A percentile compares a stretch with the other conserved stretches of the same genome.
phyloP scores from a whole-genome alignment of 1,140 invertebrate species.

The Hirudo medicinalis region DNA sequence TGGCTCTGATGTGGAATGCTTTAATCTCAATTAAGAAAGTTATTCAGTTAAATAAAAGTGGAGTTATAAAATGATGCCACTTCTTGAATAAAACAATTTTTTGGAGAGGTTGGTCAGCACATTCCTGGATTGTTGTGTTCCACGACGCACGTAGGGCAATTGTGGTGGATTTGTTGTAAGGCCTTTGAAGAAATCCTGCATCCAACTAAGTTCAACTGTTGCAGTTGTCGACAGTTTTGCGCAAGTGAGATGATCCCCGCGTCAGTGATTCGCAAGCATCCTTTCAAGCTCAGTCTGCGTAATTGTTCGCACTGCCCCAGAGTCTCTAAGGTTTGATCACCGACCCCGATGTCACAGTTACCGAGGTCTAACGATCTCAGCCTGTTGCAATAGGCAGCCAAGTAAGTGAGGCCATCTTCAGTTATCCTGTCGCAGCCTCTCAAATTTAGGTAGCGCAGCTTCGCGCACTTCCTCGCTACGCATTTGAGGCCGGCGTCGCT shows the following conservation, averaged over 20 bases:
- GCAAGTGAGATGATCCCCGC: slow-evolving; percentile 70
- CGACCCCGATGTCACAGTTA: slow-evolving; percentile 65
- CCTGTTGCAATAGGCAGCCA: slow-evolving; percentile 67
- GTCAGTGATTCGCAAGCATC: slow-evolving; percentile 75
- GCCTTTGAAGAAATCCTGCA: slow-evolving; percentile 65
- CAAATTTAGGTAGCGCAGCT: slow-evolving; percentile 74
- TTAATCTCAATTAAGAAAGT: no score
- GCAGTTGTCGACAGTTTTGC: slow-evolving; percentile 63
- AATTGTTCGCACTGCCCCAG: slow-evolving; percentile 76
- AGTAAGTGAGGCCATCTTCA: slow-evolving; percentile 67
- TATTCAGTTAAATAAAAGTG: no score
- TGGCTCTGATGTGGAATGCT: no score
- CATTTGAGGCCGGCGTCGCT: slow-evolving; percentile 81
- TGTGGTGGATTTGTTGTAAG: slow-evolving; percentile 75
- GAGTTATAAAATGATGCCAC: no score
- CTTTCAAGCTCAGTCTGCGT: slow-evolving; percentile 72
- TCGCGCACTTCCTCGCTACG: slow-evolving; percentile 73
- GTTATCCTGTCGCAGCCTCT: slow-evolving; percentile 79
- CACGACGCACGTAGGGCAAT: slow-evolving; percentile 76
- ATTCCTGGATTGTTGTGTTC: slow-evolving; percentile 87
- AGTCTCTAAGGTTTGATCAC: slow-evolving; percentile 66
- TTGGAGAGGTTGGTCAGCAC: slow-evolving; percentile 51
- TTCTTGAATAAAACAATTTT: no score
- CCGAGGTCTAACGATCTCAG: slow-evolving; percentile 73
- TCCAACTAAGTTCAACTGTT: slow-evolving; percentile 80